These are phyloP conservation scores for Nebria salina DNA, from an alignment of 2,888 invertebrate species.

Conservation along the genomic window DNA sequence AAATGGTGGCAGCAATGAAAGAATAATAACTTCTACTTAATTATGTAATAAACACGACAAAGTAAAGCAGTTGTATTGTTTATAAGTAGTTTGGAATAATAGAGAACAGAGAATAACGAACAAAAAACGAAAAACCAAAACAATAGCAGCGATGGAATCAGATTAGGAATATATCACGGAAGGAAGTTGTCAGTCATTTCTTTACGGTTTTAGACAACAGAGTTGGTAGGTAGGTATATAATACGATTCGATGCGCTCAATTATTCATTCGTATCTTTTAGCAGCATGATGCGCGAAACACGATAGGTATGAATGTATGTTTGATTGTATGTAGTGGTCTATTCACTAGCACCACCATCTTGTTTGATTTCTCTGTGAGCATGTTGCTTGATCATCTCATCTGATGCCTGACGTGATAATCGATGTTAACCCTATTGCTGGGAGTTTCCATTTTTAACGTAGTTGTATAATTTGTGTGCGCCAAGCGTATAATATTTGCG, in stretches of 20 bases:
- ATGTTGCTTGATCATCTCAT: constrained; percentile 52
- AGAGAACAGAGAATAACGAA: neutral
- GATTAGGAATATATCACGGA: constrained; percentile 22
- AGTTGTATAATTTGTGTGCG: constrained; percentile 58
- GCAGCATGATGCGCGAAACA: constrained; percentile 14
- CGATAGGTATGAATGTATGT: constrained; percentile 7
- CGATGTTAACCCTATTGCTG: constrained; percentile 53
- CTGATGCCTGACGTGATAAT: constrained; percentile 56
- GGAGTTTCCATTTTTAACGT: constrained; percentile 57
- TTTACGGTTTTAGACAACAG: constrained; percentile 4
- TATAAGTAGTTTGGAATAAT: neutral
- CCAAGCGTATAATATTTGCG: constrained; percentile 59
- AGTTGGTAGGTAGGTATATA: too few species aligned
- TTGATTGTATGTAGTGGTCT: constrained; percentile 14
- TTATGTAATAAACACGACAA: too few species aligned
- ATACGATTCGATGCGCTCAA: constrained; percentile 26
- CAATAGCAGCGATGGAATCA: neutral
- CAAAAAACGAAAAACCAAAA: neutral
- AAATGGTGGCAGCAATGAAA: too few species aligned
- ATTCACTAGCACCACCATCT: constrained; percentile 28
- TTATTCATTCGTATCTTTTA: neutral
- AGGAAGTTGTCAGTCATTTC: constrained; percentile 44
- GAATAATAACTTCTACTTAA: too few species aligned
- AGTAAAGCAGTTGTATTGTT: neutral
- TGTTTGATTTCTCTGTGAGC: constrained; percentile 42